Percentiles rank a stretch among this genome's conserved stretches.
Conservation (phyloP, 35 echinoderm and acorn worm genomes). For the Strongylocentrotus purpuratus region DNA sequence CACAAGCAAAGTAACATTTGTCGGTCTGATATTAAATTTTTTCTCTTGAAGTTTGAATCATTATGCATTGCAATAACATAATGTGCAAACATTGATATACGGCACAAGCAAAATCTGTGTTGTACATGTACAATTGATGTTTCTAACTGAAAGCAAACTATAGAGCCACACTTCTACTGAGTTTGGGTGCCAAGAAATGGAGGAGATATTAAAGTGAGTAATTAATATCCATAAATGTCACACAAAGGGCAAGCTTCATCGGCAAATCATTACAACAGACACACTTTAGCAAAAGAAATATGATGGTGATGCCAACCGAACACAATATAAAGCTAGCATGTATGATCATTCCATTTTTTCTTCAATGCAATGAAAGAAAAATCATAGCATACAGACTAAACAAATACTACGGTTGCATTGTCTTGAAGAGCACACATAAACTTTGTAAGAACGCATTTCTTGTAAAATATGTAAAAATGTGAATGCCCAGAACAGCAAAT, state of each 20-base stretch:
- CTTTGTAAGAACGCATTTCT: no score
- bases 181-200: not conserved
- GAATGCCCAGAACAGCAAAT: not conserved
- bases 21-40: no score
- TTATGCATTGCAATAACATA: not conserved
- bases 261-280: not conserved
- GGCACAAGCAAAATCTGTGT: no score
- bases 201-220: no score
- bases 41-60: no score
- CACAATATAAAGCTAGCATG: not conserved
- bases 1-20: no score
- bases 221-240: not conserved
- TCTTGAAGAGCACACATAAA: no score
- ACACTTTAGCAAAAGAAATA: not conserved
- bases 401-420: no score
- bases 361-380: conserved; percentile 44
- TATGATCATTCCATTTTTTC: not conserved
- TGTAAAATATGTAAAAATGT: not conserved
- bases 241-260: not conserved
- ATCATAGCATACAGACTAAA: not conserved
- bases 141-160: conserved; percentile 10
- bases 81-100: not conserved
- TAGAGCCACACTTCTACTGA: not conserved
- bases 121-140: conserved; percentile 64
- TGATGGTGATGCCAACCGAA: not conserved